Evolutionary conservation across 2,797 vertebrate species (phyloP), one percentile per base, ranked within the genome.

Genomic region (Acanthiza pusilla): DNA sequence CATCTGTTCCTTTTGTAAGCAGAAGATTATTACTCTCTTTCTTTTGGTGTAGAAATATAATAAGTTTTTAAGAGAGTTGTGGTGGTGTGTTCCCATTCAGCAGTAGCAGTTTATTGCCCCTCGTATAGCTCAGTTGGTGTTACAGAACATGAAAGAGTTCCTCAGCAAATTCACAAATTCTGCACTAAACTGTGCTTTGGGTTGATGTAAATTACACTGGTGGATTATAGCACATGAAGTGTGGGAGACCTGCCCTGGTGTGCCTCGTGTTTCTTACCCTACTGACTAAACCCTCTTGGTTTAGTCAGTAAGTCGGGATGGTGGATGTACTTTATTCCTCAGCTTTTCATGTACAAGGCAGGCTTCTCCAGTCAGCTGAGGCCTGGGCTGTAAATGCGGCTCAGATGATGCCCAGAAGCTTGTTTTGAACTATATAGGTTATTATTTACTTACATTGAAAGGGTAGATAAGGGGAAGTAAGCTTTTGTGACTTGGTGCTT

Each of bases 71-170:
- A 1, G 12, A 14, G 10, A 36, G 18, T 32, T 29, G 11, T 26
- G 43, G 16, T 38, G 11, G 9, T 27, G 32, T 76, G 68, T 38
- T 66, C 7, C 38, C 29, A 1, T 42, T 83, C 48, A 40, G 55
- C 50, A 60, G 54, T 6, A 45, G 68, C 32, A 20, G 15, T 67
- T 65, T 42, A 9, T 17, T 36, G 25, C 57, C 17, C 17, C n/a
- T 87, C 16, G 38, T 57, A 0, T 30, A 23, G 51, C 23, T 53
- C 42, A 3, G 11, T 11, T 9, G 2, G 2, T 32, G 19, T 21
- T 48, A 18, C 0, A 2, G 32, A 42, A 67, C 11, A 11, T 9
- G 5, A 9, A 40, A 1, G 27, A 36, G 42, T 18, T 53, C 63
- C 65, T 53, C 42, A 51, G 55, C 42, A 40, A 20, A 65, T 25